phyloP scores from a whole-genome alignment of 2,888 invertebrate species.

The Galeruca laticollis region DNA sequence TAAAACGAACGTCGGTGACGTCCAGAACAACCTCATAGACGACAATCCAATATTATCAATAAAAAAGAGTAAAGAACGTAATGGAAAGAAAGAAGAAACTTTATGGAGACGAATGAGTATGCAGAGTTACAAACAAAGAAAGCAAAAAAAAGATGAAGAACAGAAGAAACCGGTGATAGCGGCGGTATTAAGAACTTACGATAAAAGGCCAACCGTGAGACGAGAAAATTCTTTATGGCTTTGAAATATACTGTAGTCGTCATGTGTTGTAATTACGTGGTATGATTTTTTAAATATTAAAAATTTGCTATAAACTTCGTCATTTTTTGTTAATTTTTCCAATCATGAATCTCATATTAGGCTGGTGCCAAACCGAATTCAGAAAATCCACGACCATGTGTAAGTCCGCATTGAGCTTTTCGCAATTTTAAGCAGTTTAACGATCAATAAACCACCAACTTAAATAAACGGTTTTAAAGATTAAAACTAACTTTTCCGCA shows the following conservation, averaged over 20 bases:
- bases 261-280: neutral
- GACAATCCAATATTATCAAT: slow-evolving; percentile 23
- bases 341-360: no score
- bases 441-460: no score
- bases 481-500: no score
- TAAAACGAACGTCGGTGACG: slow-evolving; percentile 36
- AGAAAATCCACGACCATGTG: no score
- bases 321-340: no score
- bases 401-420: no score
- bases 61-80: slow-evolving; percentile 21
- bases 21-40: slow-evolving; percentile 43
- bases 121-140: slow-evolving; percentile 52
- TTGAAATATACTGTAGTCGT: slow-evolving; percentile 14
- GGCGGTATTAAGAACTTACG: slow-evolving; percentile 57
- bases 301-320: no score
- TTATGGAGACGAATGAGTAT: slow-evolving; percentile 55
- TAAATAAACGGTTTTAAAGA: no score
- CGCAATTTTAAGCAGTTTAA: no score
- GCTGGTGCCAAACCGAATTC: no score
- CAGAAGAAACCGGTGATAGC: slow-evolving; percentile 56
- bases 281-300: neutral
- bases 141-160: slow-evolving; percentile 51
- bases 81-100: slow-evolving; percentile 40
- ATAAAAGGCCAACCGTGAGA: slow-evolving; percentile 46
- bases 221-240: slow-evolving; percentile 37